A percentile compares a stretch with the other conserved stretches of the same genome.
Conservation (phyloP, 37 sponge, comb jelly and placozoan species). For the Amphimedon queenslandica region DNA sequence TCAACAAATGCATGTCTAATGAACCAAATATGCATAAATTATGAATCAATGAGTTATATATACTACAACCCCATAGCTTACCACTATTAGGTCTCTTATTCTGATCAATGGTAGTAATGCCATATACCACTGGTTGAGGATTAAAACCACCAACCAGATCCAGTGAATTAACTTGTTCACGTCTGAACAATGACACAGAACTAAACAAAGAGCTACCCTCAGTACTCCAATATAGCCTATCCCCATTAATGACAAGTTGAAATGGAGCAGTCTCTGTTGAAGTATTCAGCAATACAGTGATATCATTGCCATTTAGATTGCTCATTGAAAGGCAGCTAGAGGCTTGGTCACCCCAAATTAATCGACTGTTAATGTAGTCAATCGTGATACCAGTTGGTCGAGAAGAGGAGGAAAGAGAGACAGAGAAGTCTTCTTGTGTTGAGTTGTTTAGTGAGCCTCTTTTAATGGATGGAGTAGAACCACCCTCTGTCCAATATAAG, state of each 20-base stretch:
- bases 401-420: neutral
- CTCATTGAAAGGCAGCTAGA: neutral
- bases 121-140: slow-evolving; percentile 5
- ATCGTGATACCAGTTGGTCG: slow-evolving; percentile 33
- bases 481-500: slow-evolving; percentile 42
- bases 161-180: neutral
- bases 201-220: neutral
- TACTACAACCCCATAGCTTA: neutral
- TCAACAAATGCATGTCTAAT: too few species aligned
- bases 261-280: slow-evolving; percentile 3
- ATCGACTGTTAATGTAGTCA: slow-evolving; percentile 17
- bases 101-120: slow-evolving; percentile 13
- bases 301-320: neutral
- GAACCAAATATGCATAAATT: too few species aligned
- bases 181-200: neutral
- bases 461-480: slow-evolving; percentile 4
- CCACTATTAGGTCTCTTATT: slow-evolving; percentile 30
- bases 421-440: too few species aligned
- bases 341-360: slow-evolving; percentile 41
- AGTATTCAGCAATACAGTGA: neutral
- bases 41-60: too few species aligned
- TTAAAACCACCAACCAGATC: neutral
- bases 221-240: slow-evolving; percentile 21
- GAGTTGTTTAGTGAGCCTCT: slow-evolving; percentile 2
- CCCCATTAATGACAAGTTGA: slow-evolving; percentile 24